A percentile compares a stretch with the other conserved stretches of the same genome.
phyloP scores from a whole-genome alignment of 2,113 vertebrate species.

The Oryzias melastigma region DNA sequence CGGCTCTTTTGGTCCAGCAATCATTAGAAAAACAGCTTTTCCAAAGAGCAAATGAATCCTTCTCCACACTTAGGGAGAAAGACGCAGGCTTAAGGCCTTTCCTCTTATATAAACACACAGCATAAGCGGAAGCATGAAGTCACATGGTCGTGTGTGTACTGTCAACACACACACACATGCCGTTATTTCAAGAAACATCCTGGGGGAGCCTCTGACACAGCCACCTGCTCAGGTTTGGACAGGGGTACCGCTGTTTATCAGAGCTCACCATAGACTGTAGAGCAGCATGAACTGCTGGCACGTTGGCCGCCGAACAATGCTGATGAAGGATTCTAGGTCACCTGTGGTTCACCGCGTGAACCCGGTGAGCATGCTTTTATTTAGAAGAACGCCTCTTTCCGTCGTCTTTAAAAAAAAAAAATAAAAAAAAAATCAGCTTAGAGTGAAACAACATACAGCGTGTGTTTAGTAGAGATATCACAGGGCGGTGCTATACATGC shows the following conservation, averaged over 20 bases:
- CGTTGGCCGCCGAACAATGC: slow-evolving; percentile 20
- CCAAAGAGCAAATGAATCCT: slow-evolving; percentile 47
- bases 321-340: slow-evolving; percentile 45
- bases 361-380: slow-evolving; percentile 29
- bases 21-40: slow-evolving; percentile 58
- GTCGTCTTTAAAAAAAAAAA: slow-evolving; percentile 2
- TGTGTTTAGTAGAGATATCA: slow-evolving; percentile 43
- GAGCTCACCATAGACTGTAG: slow-evolving; percentile 25
- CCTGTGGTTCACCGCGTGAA: slow-evolving; percentile 33
- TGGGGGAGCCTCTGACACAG: slow-evolving; percentile 42
- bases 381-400: slow-evolving; percentile 38
- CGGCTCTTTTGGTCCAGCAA: slow-evolving; percentile 42
- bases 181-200: slow-evolving; percentile 51
- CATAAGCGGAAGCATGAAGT: slow-evolving; percentile 27
- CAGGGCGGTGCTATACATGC: slow-evolving; percentile 35
- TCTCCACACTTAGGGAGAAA: slow-evolving; percentile 62
- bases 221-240: slow-evolving; percentile 52
- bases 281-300: slow-evolving; percentile 50
- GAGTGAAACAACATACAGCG: slow-evolving; percentile 31
- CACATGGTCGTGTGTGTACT: slow-evolving; percentile 21
- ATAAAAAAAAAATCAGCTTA: slow-evolving; percentile 6
- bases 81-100: slow-evolving; percentile 43
- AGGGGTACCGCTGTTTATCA: slow-evolving; percentile 38
- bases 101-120: slow-evolving; percentile 21
- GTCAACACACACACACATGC: slow-evolving; percentile 30